These are phyloP conservation scores for Lagocephalus sceleratus DNA, from an alignment of 2,797 vertebrate genomes.

Conservation along the genomic window DNA sequence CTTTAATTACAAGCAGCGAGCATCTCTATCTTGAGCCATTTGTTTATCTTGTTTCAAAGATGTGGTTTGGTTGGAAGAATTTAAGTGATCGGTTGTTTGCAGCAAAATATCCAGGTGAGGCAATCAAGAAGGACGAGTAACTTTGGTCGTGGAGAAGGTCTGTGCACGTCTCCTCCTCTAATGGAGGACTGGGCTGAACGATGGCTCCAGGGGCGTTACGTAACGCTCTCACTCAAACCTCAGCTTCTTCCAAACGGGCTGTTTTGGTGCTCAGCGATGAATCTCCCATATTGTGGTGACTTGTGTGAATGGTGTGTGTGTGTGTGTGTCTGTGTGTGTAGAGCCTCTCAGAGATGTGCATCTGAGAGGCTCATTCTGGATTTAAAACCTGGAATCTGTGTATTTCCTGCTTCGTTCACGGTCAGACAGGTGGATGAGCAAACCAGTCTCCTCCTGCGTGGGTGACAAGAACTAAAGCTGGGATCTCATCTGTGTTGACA, in stretches of 20 bases:
- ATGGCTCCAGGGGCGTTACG: conserved; percentile 46
- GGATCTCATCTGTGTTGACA: conserved; percentile 61
- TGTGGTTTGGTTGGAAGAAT: too few relatives aligned
- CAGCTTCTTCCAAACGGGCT: conserved; percentile 10
- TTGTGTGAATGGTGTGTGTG: conserved; percentile 21
- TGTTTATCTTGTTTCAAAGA: too few relatives aligned
- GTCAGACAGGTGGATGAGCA: conserved; percentile 48
- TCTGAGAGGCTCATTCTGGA: conserved; percentile 42
- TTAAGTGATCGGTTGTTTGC: too few relatives aligned
- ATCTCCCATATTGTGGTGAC: conserved; percentile 16
- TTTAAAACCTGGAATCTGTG: conserved; percentile 6
- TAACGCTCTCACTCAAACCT: conserved; percentile 39
- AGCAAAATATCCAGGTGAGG: too few relatives aligned
- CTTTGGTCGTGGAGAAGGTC: too few relatives aligned
- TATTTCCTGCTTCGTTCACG: conserved; percentile 34
- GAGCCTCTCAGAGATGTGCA: conserved; percentile 33
- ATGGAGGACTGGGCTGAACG: conserved; percentile 35
- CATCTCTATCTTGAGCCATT: too few relatives aligned
- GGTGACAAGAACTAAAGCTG: conserved; percentile 58
- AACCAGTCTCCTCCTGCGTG: conserved; percentile 48
- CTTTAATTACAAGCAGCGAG: too few relatives aligned
- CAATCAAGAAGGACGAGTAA: too few relatives aligned
- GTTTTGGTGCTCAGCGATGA: too few relatives aligned
- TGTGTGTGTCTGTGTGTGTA: conserved; percentile 32
- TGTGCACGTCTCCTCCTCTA: too few relatives aligned